phyloP scores from a whole-genome alignment of 2,888 invertebrate genomes.

The Dichetophora obliterata region DNA sequence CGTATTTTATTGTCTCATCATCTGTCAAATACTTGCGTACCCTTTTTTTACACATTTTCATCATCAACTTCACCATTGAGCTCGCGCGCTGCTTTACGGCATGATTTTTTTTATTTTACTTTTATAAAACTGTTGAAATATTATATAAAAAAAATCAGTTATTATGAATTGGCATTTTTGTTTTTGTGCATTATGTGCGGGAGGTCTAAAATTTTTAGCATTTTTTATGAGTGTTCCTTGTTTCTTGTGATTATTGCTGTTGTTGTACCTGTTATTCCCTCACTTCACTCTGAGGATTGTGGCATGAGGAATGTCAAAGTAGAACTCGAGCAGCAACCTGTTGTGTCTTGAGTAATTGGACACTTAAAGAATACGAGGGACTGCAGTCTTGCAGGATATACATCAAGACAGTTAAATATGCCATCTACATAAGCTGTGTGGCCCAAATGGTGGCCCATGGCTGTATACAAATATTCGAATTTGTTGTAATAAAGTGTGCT shows the following conservation, averaged over 20 bases:
- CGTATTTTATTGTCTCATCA: conserved; percentile 53
- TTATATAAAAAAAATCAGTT: background rate
- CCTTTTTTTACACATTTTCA: conserved; percentile 2
- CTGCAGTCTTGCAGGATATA: too few species aligned
- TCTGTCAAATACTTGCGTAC: conserved; percentile 48
- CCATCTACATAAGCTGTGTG: too few species aligned
- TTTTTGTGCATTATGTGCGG: conserved; percentile 15
- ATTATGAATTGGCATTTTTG: conserved; percentile 38
- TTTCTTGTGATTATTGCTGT: conserved; percentile 32
- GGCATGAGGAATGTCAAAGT: conserved; percentile 29
- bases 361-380: conserved; percentile 7
- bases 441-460: too few species aligned
- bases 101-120: background rate
- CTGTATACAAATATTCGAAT: too few species aligned
- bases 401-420: too few species aligned
- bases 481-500: too few species aligned
- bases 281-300: background rate
- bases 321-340: conserved; percentile 31
- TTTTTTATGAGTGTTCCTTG: conserved; percentile 1
- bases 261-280: conserved; percentile 25
- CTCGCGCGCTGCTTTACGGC: background rate
- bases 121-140: background rate
- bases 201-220: conserved; percentile 20
- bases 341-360: conserved; percentile 37
- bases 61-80: background rate